A percentile compares a stretch with the other conserved stretches of the same genome.
Evolutionary conservation across 2,797 vertebrate species (phyloP).

Genomic region (Nasua narica): DNA sequence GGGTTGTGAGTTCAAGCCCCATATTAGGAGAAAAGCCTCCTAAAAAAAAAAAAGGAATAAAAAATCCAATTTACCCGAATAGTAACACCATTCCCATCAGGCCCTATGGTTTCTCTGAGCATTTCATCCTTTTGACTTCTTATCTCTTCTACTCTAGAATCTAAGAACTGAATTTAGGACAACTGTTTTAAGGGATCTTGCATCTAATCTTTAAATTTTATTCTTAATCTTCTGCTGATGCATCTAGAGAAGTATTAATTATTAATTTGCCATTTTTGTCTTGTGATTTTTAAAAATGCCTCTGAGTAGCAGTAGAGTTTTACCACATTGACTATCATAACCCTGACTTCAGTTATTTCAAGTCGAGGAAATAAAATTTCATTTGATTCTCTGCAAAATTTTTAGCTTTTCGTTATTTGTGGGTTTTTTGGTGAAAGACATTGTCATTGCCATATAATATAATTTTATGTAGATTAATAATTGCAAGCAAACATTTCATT

Average conservation of each 20-base stretch:
- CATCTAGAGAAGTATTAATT: neutral
- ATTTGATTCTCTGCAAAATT: slow-evolving; percentile 22
- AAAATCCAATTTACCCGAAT: neutral
- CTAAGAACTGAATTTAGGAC: slow-evolving; percentile 11
- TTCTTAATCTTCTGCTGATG: neutral
- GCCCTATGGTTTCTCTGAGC: neutral
- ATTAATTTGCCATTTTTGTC: neutral
- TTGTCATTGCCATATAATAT: neutral
- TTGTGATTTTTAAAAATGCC: slow-evolving; percentile 22
- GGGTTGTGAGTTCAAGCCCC: neutral
- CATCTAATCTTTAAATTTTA: slow-evolving; percentile 24
- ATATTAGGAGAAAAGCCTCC: neutral
- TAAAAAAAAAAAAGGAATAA: neutral
- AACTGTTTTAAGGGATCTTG: neutral
- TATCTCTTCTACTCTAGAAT: slow-evolving; percentile 3
- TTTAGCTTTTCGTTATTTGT: slow-evolving; percentile 14
- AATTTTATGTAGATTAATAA: slow-evolving; percentile 28
- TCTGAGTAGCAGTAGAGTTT: neutral
- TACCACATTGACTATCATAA: neutral
- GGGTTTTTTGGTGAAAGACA: slow-evolving; percentile 23
- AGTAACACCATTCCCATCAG: neutral
- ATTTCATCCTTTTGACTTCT: slow-evolving; percentile 16
- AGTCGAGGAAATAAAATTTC: slow-evolving; percentile 25
- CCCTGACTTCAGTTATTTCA: slow-evolving; percentile 11
- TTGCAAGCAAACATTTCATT: slow-evolving; percentile 18